Base-by-base conservation (phyloP, 2,797 vertebrate species). In the Percopsis omiscomaycus region DNA sequence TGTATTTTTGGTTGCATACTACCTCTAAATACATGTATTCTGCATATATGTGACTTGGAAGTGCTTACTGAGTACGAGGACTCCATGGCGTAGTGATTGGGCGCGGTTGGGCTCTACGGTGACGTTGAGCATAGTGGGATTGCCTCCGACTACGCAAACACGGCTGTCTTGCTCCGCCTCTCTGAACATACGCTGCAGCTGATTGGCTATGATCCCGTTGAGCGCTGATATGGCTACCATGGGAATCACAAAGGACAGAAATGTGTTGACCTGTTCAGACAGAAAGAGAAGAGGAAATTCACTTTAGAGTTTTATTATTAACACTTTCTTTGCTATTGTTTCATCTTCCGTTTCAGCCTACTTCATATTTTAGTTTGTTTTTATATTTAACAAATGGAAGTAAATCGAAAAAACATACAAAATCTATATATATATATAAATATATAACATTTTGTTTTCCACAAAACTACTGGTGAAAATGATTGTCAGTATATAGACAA, bases 201-300 rank as follows among this genome's bases (percentile, higher is more conserved):
- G 96, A 87, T 95, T 96, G 89, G 96, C 97, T 0, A 99, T 98
- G 86, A 98, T 53, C 16, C 95, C 94, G 66, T 99, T 99, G 78
- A 99, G 89, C 59, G 90, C 83, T 0, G 96, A 98, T 65, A 99
- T 97, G 85, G 93, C 87, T 0, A 90, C 90, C 97, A 98, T 97
- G 58, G 97, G 97, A 61, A 96, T 86, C 66, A 98, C 83, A 2
- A 99, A 99, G 68, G 97, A 98, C 84, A 94, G 90, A 77, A 99
- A 95, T 0, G 94, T 93, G 14, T 98, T 98, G 3, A 95, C 91
- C 97, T 99, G 90, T 3, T 29, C 3, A 1, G 9, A 12, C 3
- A 12, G 11, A 47, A 37, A 5, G 4, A 37, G 32, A 6, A 6
- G 32, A 37, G 32, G 4, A 6, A 37, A 37, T 37, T 5, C 32